phyloP scores from a whole-genome alignment of 1,140 invertebrate genomes.

The Drosophila novamexicana region DNA sequence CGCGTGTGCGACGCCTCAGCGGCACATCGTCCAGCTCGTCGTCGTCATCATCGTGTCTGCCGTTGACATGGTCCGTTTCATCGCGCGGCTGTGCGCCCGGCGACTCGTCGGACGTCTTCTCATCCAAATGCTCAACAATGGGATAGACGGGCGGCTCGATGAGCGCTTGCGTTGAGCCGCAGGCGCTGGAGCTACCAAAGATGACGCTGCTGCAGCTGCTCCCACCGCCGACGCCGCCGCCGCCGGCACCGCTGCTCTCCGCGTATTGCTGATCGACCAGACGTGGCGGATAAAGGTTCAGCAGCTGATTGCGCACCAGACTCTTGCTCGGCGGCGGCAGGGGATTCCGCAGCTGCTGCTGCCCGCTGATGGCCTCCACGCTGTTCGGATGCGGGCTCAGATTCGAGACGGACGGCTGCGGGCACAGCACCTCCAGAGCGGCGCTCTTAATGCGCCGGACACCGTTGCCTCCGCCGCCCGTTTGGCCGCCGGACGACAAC shows the following conservation, averaged over 20 bases:
- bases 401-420: slow-evolving; percentile 87
- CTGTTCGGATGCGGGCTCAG: slow-evolving; percentile 88
- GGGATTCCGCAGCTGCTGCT: slow-evolving; percentile 87
- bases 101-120: slow-evolving; percentile 84
- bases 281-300: slow-evolving; percentile 87
- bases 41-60: slow-evolving; percentile 75
- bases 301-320: slow-evolving; percentile 87
- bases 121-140: slow-evolving; percentile 92
- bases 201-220: slow-evolving; percentile 85
- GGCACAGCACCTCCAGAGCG: slow-evolving; percentile 88
- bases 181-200: slow-evolving; percentile 88
- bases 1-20: slow-evolving; percentile 52
- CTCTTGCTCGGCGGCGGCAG: slow-evolving; percentile 88
- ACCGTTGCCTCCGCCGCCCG: slow-evolving; percentile 26
- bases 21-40: slow-evolving; percentile 72
- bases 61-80: slow-evolving; percentile 20
- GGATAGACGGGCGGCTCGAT: slow-evolving; percentile 89
- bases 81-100: slow-evolving; percentile 44
- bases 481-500: slow-evolving; percentile 12
- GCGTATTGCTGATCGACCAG: slow-evolving; percentile 66
- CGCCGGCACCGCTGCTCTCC: slow-evolving; percentile 16
- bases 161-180: slow-evolving; percentile 74
- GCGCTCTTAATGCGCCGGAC: slow-evolving; percentile 88
- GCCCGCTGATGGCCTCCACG: slow-evolving; percentile 88
- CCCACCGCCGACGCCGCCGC: slow-evolving; percentile 6